Percentiles rank a stretch among this genome's conserved stretches.
Evolutionary conservation across 2,113 vertebrate species (phyloP).

Genomic region (Holacanthus passer): DNA sequence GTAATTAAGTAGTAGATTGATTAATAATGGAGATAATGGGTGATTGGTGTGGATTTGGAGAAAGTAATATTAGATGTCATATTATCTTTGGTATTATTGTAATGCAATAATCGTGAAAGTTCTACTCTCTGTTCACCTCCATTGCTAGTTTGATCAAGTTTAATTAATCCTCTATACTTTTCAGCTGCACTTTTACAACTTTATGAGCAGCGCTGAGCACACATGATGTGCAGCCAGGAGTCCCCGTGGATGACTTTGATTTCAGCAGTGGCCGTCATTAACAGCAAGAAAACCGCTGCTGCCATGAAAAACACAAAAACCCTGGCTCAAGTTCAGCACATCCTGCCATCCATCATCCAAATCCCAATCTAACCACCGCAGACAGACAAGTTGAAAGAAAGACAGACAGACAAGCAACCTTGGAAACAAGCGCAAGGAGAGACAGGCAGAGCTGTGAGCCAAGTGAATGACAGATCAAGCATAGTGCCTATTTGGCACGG

Average conservation of each 20-base stretch:
- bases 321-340: conserved; percentile 3
- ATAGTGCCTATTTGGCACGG: background rate
- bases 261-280: conserved; percentile 6
- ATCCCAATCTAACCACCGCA: conserved; percentile 2
- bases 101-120: background rate
- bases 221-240: background rate
- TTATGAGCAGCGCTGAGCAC: background rate
- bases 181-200: background rate
- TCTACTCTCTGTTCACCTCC: background rate
- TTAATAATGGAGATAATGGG: background rate
- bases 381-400: conserved; percentile 1
- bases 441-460: background rate
- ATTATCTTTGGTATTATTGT: background rate
- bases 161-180: background rate
- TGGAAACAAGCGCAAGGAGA: background rate
- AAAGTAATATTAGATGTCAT: background rate
- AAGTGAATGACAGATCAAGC: background rate
- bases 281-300: conserved; percentile 1
- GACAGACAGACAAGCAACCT: background rate
- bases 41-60: background rate
- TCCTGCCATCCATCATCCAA: conserved; percentile 12
- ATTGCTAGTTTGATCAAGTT: too few species aligned
- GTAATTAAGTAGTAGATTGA: background rate
- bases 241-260: background rate
- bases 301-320: conserved; percentile 33